Conservation (phyloP, 2,113 vertebrate species). For the Bos indicus region DNA sequence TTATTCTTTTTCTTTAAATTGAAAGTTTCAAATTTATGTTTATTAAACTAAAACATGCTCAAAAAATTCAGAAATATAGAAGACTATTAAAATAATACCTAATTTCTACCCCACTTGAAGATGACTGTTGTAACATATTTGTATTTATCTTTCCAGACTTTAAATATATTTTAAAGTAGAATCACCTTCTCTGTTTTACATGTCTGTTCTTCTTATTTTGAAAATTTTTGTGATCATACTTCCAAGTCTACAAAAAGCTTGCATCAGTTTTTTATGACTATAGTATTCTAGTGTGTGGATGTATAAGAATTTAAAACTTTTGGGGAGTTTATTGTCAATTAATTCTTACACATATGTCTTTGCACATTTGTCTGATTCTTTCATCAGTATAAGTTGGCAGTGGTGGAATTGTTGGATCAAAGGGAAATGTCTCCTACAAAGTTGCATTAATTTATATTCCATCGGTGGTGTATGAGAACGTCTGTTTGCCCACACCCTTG, state of each 20-base stretch:
- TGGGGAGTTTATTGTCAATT: conserved; percentile 7
- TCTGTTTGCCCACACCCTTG: not conserved
- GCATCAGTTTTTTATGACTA: not conserved
- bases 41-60: conserved; percentile 10
- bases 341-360: not conserved
- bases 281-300: conserved; percentile 1
- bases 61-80: not conserved
- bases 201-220: conserved; percentile 30
- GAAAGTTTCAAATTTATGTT: not conserved
- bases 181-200: conserved; percentile 2
- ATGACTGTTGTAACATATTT: not conserved
- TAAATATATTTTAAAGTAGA: conserved; percentile 18
- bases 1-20: conserved; percentile 23
- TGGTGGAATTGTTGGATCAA: conserved; percentile 18
- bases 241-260: not conserved
- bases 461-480: not conserved
- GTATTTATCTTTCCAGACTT: not conserved
- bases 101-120: not conserved
- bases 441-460: not conserved
- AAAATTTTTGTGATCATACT: conserved; percentile 40
- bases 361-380: conserved; percentile 34
- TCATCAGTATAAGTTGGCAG: conserved; percentile 28
- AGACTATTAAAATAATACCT: not conserved
- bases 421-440: conserved; percentile 21
- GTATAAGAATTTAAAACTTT: conserved; percentile 16